phyloP scores from a whole-genome alignment of 2,113 vertebrate species.

The Gulo gulo region DNA sequence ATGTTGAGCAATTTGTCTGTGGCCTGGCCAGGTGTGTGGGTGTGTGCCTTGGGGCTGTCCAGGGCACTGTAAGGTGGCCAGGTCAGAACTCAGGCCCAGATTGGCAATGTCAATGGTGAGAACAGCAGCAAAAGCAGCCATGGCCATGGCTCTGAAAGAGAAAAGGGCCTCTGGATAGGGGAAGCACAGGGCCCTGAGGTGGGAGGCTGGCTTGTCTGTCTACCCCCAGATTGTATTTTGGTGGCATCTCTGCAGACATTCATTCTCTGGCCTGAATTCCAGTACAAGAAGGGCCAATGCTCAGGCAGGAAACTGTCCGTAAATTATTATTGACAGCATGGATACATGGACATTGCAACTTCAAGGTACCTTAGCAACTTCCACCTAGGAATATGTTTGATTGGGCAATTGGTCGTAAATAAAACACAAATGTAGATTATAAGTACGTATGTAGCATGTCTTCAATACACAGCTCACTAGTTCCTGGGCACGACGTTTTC shows the following conservation, averaged over 20 bases:
- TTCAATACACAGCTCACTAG: too few species aligned
- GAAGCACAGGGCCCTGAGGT: accelerated
- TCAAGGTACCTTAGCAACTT: not conserved
- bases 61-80: accelerated
- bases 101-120: not conserved
- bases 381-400: not conserved
- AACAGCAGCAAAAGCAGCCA: not conserved
- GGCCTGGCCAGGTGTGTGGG: not conserved
- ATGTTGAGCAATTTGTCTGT: not conserved
- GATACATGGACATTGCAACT: not conserved
- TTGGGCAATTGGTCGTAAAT: not conserved
- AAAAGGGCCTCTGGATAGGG: accelerated
- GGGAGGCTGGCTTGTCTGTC: too few species aligned
- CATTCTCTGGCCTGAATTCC: not conserved
- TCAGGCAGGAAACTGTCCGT: not conserved
- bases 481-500: not conserved
- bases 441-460: accelerated
- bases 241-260: not conserved
- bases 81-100: not conserved
- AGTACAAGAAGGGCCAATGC: not conserved
- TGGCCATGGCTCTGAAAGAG: not conserved
- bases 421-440: not conserved
- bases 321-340: not conserved
- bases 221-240: accelerated
- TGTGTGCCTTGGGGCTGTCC: too few species aligned